Base-by-base conservation (phyloP, 2,888 invertebrate species). In the Acrobasis suavella region DNA sequence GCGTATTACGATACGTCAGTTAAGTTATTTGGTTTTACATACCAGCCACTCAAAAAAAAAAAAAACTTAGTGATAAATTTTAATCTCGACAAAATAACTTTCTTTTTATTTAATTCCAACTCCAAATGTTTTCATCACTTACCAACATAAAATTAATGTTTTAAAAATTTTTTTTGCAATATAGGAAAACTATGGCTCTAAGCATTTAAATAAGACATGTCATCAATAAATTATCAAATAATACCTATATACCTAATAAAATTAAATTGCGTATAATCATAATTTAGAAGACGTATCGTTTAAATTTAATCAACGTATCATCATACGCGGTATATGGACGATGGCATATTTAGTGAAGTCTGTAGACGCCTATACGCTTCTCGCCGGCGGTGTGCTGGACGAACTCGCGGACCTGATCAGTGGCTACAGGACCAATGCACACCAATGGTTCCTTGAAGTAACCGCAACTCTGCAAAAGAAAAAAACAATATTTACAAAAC, bases 361-460 rank as follows among this genome's bases (percentile, higher is more conserved):
- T 91, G 83, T 93, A 95, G 12, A 94, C 93, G 12, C 96, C 96
- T 67, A 96, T 94, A 71, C 96, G 94, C 78, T 96, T 97, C 77
- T 97, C 96, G 1, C 96, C 96, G 59, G 96, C 96, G 6, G 96
- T 96, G 80, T 96, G 96, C 76, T 96, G 95, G 0, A 96, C 94
- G 64, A 92, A 93, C 64, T 93, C 92, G 54, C 91, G 89, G 63
- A 96, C 94, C 82, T 96, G 96, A 76, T 96, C 96, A 1, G 95
- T 94, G 9, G 96, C 96, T 0, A 97, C 96, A 0, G 96, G 96
- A 0, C 97, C 97, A 77, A 97, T 96, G 93, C 97, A 97, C 17
- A 96, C 96, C 58, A 97, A 91, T 0, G 97, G 96, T 78, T 97
- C 97, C 81, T 96, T 97, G 94, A 97, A 97, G 87, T 97, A 97